A percentile compares a stretch with the other conserved stretches of the same genome.
Evolutionary conservation across 1,140 invertebrate species (phyloP).

Genomic region (Penaeus japonicus): DNA sequence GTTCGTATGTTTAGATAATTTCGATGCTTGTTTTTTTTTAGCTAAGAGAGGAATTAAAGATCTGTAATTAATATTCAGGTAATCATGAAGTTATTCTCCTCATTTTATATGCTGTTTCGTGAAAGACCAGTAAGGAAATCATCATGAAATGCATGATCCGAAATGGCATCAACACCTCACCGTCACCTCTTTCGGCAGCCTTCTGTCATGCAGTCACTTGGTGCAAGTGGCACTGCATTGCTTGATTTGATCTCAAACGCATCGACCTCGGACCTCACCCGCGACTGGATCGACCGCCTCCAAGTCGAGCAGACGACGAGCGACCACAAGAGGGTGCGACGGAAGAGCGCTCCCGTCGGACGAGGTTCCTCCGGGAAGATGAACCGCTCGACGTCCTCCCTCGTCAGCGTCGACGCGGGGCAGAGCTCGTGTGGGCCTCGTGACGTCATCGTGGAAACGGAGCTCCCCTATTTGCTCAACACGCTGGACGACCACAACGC

Average conservation of each 20-base stretch:
- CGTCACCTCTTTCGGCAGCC: background rate
- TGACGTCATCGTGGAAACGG: conserved; percentile 40
- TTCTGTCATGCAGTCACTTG: background rate
- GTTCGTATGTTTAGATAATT: too few relatives aligned
- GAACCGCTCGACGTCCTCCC: conserved; percentile 19
- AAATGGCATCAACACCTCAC: background rate
- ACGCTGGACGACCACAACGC: conserved; percentile 39
- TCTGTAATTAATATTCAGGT: too few relatives aligned
- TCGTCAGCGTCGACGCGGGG: background rate
- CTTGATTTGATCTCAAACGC: background rate
- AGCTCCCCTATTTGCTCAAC: conserved; percentile 48
- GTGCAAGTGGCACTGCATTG: background rate
- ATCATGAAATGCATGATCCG: too few relatives aligned
- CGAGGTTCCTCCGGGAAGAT: background rate
- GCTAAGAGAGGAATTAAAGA: too few relatives aligned
- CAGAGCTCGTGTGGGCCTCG: background rate
- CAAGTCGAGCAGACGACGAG: background rate
- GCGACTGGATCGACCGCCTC: conserved; percentile 14
- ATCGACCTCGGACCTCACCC: conserved; percentile 9
- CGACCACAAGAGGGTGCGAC: conserved; percentile 4
- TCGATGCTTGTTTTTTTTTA: too few relatives aligned
- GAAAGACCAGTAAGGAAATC: too few relatives aligned
- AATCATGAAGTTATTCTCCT: too few relatives aligned
- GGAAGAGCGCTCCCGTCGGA: conserved; percentile 13
- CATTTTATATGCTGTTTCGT: too few relatives aligned